Conservation (phyloP, 2,797 vertebrate genomes). For the Myiothlypis chrysogaster region DNA sequence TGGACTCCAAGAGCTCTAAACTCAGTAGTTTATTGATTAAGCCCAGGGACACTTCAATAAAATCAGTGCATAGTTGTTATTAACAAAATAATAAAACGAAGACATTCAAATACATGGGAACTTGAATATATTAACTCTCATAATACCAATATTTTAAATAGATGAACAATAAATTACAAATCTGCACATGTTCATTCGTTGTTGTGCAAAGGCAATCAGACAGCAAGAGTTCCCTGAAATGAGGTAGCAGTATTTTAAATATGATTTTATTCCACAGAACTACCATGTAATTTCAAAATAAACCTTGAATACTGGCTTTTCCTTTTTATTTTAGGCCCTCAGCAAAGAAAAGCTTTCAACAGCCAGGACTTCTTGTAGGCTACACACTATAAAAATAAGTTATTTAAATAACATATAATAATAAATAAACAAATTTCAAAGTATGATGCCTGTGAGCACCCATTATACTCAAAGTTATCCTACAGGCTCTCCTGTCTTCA, state of each 20-base stretch:
- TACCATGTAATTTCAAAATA: neutral
- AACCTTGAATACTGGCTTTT: neutral
- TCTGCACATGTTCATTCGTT: neutral
- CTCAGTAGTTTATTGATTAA: conserved; percentile 28
- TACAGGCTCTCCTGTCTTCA: neutral
- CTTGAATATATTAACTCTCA: conserved; percentile 68
- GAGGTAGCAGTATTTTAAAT: conserved; percentile 69
- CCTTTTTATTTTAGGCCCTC: neutral
- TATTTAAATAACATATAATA: conserved; percentile 75
- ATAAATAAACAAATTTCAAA: conserved; percentile 73
- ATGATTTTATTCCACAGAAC: neutral
- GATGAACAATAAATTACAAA: conserved; percentile 71
- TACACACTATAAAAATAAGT: conserved; percentile 43
- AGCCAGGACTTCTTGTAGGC: neutral
- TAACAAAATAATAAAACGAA: neutral
- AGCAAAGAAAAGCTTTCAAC: neutral
- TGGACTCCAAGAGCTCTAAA: neutral
- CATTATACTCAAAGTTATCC: neutral
- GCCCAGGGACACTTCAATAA: neutral
- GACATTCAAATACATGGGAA: neutral
- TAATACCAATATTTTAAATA: conserved; percentile 72
- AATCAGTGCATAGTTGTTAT: neutral
- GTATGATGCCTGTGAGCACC: neutral
- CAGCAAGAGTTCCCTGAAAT: neutral
- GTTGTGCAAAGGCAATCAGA: neutral